Evolutionary conservation across 2,113 vertebrate species (phyloP).

Genomic region (Entelurus aequoreus): DNA sequence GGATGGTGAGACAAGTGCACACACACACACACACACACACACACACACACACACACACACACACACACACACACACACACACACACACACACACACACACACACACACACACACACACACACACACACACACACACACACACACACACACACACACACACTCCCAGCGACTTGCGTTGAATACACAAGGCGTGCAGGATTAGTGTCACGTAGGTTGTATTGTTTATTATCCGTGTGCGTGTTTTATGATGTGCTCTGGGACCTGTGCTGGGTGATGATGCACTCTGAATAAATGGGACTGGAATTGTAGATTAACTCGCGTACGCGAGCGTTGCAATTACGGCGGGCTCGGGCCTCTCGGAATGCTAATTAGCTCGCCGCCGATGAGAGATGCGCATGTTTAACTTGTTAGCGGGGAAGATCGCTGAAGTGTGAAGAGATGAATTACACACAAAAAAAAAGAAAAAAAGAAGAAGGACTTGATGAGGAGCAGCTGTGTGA

Average conservation of each 20-base stretch:
- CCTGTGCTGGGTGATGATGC: constrained; percentile 9
- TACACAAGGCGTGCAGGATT: constrained; percentile 8
- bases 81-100: neutral
- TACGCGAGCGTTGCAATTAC: constrained; percentile 8
- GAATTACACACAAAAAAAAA: neutral
- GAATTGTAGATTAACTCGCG: constrained; percentile 11
- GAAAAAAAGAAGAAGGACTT: neutral
- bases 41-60: neutral
- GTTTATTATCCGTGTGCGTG: constrained; percentile 10
- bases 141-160: neutral
- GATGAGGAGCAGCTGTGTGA: neutral
- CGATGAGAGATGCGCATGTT: constrained; percentile 5
- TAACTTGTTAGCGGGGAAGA: constrained; percentile 1
- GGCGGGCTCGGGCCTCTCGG: neutral
- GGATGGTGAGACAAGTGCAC: too few species aligned
- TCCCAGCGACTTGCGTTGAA: constrained; percentile 1
- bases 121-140: neutral
- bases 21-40: neutral
- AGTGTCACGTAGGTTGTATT: constrained; percentile 12
- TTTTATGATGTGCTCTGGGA: constrained; percentile 9
- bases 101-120: neutral
- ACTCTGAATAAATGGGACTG: constrained; percentile 7
- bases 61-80: neutral
- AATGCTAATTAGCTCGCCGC: constrained; percentile 3
- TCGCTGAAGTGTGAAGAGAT: neutral